phyloP scores from a whole-genome alignment of 1,140 invertebrate species.

The Ceratosolen solmsi region DNA sequence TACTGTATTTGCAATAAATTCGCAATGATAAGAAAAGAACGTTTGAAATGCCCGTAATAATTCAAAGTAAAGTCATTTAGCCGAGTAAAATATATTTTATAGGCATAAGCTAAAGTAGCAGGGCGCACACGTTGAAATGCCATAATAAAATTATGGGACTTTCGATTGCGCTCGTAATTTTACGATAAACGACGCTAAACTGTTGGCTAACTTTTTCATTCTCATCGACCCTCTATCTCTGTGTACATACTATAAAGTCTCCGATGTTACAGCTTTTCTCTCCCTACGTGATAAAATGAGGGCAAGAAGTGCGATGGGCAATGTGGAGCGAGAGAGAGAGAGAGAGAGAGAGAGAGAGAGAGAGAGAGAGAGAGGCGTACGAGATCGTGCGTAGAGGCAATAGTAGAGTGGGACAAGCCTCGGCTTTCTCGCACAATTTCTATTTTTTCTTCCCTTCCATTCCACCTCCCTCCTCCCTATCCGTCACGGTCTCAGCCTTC shows the following conservation, averaged over 20 bases:
- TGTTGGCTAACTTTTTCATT: not conserved
- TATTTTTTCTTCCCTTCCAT: too few species aligned
- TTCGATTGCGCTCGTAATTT: not conserved
- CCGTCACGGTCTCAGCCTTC: conserved; percentile 4
- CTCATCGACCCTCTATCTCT: not conserved
- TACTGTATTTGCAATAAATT: not conserved
- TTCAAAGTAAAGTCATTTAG: not conserved
- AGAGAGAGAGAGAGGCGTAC: not conserved
- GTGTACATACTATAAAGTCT: too few species aligned
- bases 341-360: not conserved
- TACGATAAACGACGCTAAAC: not conserved
- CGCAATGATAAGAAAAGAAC: too few species aligned
- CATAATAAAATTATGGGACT: conserved; percentile 33
- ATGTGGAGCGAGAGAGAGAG: not conserved
- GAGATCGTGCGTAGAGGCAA: too few species aligned
- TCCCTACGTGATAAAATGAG: too few species aligned
- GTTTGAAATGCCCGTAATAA: not conserved
- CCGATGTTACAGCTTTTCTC: not conserved
- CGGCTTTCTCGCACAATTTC: not conserved
- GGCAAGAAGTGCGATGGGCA: too few species aligned
- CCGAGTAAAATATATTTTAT: not conserved
- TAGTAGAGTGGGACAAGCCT: not conserved
- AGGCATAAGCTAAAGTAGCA: not conserved
- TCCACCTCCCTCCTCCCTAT: not conserved
- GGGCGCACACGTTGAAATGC: not conserved